Evolutionary conservation across 2,888 invertebrate species (phyloP), one percentile per base, ranked within the genome.

Genomic region (Disparrhopalites patrizii): DNA sequence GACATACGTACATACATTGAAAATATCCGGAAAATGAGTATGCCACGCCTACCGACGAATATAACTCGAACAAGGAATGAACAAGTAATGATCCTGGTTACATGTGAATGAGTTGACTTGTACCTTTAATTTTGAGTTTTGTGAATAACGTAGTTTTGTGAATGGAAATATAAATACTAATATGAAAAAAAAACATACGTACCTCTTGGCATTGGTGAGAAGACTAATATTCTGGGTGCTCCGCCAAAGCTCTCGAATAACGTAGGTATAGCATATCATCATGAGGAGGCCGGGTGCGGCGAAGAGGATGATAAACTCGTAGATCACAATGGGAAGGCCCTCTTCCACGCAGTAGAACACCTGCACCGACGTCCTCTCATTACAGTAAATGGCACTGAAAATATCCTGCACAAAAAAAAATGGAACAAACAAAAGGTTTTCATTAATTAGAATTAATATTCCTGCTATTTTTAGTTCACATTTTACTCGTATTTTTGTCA

Each of bases 241-340:
- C 52, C 75, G 76, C 80, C 80, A 80, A 8, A 80, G 76, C 62
- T 78, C 79, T 28, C 77, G 75, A 68, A 80, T 80, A 31, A 80
- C 80, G 62, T 76, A 76, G 3, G 78, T 70, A 73, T 80, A 80
- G 75, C 79, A 79, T 52, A 78, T 72, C 56, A 78, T 76, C 79
- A 80, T 79, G 28, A 80, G 73, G 28, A 78, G 64, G 2, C 77
- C 78, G 0, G 80, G 80, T 3, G 78, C 70, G 3, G 72, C 75
- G 67, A 80, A 79, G 38, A 80, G 73, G 18, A 79, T 76, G 54
- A 78, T 65, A 23, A 79, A 74, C 65, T 79, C 76, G 69, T 80
- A 80, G 31, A 78, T 72, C 10, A 77, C 76, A 52, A 79, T 77
- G 3, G 73, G 65, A 2, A 76, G 62, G 1, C 75, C 76, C 27